A percentile compares a stretch with the other conserved stretches of the same genome.
These are phyloP conservation scores for Sminthurinus signatus DNA, from an alignment of 1,140 invertebrate genomes.

Conservation along the genomic window DNA sequence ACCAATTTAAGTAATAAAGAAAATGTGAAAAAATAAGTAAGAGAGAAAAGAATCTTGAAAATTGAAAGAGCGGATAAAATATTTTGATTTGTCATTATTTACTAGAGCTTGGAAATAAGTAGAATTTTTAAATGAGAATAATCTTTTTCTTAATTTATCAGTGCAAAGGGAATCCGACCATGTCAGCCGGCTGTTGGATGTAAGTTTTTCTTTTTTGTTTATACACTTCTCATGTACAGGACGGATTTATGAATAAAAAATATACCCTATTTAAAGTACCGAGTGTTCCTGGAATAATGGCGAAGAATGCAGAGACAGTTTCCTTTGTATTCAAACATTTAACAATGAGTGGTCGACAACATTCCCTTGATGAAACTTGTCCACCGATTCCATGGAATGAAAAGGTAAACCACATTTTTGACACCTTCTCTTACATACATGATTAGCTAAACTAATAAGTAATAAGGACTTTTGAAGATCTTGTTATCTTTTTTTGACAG, in stretches of 20 bases:
- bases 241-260: neutral
- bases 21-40: neutral
- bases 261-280: slow-evolving; percentile 24
- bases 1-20: neutral
- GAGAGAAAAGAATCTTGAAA: neutral
- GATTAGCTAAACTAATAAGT: no score
- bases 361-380: slow-evolving; percentile 30
- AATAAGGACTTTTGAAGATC: no score
- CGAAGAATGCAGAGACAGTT: slow-evolving; percentile 23
- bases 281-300: slow-evolving; percentile 35
- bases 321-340: slow-evolving; percentile 25
- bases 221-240: neutral
- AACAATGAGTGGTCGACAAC: slow-evolving; percentile 22
- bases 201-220: neutral
- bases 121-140: neutral
- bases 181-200: neutral
- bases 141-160: neutral
- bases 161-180: neutral
- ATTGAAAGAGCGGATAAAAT: neutral
- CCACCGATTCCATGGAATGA: slow-evolving; percentile 37
- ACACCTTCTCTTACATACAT: no score
- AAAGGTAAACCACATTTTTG: no score
- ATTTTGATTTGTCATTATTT: neutral
- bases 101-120: neutral
- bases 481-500: slow-evolving; percentile 11